A percentile compares a stretch with the other conserved stretches of the same genome.
Conservation (phyloP, 2,888 invertebrate genomes). For the Drosophila yooni region DNA sequence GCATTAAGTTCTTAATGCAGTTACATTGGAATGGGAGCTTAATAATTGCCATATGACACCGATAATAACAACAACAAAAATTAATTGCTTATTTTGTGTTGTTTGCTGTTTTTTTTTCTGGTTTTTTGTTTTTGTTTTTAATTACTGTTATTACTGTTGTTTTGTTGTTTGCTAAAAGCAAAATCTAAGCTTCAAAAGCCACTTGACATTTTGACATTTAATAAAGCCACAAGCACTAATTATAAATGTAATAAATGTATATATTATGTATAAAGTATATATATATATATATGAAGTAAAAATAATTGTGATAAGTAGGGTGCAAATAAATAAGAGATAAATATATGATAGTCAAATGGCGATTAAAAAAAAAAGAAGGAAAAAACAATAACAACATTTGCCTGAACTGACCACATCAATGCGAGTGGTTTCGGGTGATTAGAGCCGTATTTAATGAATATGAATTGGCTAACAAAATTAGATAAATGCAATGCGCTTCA, state of each 20-base stretch:
- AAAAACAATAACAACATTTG: not conserved
- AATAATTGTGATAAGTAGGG: not conserved
- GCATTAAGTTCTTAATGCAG: conserved; percentile 26
- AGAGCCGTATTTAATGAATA: conserved; percentile 55
- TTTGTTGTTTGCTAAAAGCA: conserved; percentile 8
- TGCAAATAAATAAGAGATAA: conserved; percentile 39
- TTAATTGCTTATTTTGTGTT: conserved; percentile 27
- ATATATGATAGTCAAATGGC: conserved; percentile 72
- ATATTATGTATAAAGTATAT: not conserved
- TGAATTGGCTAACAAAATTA: conserved; percentile 63
- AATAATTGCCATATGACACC: conserved; percentile 36
- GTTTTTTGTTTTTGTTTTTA: conserved; percentile 12
- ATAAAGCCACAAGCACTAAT: conserved; percentile 45
- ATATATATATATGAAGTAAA: not conserved
- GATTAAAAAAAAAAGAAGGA: conserved; percentile 11
- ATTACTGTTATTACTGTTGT: conserved; percentile 9
- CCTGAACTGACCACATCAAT: conserved; percentile 3
- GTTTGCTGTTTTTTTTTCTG: conserved; percentile 1
- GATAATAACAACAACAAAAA: conserved; percentile 14
- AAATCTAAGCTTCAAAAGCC: conserved; percentile 62
- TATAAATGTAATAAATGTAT: not conserved
- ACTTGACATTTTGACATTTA: conserved; percentile 56
- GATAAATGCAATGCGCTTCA: too few relatives aligned
- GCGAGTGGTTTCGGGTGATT: conserved; percentile 5
- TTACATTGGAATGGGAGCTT: conserved; percentile 42